Evolutionary conservation across 1,140 invertebrate genomes (phyloP).

Genomic region (Mycetomoellerius zeteki): DNA sequence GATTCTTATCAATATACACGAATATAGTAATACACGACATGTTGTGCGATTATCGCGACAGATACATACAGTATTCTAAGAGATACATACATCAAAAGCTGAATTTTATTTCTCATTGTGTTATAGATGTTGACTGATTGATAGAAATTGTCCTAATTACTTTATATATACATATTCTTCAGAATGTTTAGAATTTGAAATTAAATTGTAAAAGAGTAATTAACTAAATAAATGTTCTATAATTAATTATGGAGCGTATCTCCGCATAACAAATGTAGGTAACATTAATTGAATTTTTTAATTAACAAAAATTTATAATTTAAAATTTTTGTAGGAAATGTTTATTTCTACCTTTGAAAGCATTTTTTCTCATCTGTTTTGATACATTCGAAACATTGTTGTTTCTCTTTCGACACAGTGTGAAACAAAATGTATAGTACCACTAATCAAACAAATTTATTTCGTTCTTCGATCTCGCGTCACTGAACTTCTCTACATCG

Average conservation of each 20-base stretch:
- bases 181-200: background rate
- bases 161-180: background rate
- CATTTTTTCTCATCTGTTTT: background rate
- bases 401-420: background rate
- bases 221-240: background rate
- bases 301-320: conserved; percentile 11
- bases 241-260: background rate
- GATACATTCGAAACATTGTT: background rate
- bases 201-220: background rate
- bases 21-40: conserved; percentile 12
- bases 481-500: background rate
- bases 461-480: conserved; percentile 10
- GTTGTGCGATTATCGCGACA: conserved; percentile 29
- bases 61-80: conserved; percentile 14
- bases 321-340: background rate
- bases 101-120: background rate
- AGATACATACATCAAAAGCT: conserved; percentile 1
- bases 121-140: background rate
- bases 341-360: background rate
- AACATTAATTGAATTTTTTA: background rate
- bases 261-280: background rate
- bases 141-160: background rate
- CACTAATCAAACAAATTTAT: conserved; percentile 20
- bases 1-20: conserved; percentile 48
- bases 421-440: background rate